Evolutionary conservation across 2,888 invertebrate species (phyloP), one percentile per base, ranked within the genome.

Genomic region (Osmoderma eremita): DNA sequence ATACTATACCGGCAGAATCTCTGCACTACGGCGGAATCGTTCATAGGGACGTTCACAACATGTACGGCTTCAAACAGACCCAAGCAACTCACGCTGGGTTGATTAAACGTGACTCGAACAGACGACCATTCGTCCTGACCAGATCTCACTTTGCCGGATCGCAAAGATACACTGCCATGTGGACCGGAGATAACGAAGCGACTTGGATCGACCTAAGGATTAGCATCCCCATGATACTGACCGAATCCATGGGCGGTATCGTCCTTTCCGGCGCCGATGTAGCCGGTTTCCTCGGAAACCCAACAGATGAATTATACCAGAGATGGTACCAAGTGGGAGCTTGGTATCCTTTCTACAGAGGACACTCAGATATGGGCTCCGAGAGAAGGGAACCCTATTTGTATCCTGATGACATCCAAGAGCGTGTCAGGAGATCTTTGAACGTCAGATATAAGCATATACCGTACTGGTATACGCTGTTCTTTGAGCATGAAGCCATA

Each of bases 161-260:
- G 0, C 99, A 99, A 83, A 88, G 95, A 79, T 93, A 87, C 76
- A 88, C 92, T 0, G 92, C 96, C 0, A 90, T 97, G 30, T 99
- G 99, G 99, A 99, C 98, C 0, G 99, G 99, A 0, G 99, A 99
- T 81, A 99, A 98, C 80, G 84, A 86, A 48, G 97, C 94, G 0
- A 93, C 94, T 38, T 99, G 98, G 98, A 87, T 88, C 1, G 96
- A 96, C 83, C 36, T 65, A 3, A 17, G 45, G 1, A 48, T 89
- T 2, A 90, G 92, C 0, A 88, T 93, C 38, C 94, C 97, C 0
- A 98, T 98, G 97, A 91, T 97, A 73, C 83, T 99, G 0, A 91
- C 93, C 0, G 83, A 96, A 36, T 89, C 91, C 0, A 83, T 94
- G 0, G 87, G 92, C 3, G 98, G 98, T 0, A 87, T 97, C 73